phyloP scores from a whole-genome alignment of 2,888 invertebrate species.

The Elysia crispata region DNA sequence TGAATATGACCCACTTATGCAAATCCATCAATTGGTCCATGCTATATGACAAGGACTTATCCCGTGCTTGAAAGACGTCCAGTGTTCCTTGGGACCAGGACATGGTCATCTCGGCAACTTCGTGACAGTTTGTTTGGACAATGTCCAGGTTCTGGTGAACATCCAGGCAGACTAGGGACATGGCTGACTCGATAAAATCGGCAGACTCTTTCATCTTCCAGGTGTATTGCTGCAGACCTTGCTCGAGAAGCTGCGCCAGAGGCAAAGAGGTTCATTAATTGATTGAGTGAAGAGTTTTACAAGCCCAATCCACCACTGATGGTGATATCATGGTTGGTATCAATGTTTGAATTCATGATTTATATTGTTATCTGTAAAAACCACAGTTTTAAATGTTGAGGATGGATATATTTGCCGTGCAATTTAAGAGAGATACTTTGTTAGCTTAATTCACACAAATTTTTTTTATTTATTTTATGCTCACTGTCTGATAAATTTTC shows the following conservation, averaged over 20 bases:
- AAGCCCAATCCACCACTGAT: too few species aligned
- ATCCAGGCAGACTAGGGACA: conserved; percentile 75
- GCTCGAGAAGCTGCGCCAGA: conserved; percentile 71
- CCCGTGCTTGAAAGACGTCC: conserved; percentile 71
- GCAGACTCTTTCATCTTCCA: conserved; percentile 77
- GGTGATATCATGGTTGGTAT: too few species aligned
- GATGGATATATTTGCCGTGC: too few species aligned
- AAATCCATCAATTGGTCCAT: conserved; percentile 72
- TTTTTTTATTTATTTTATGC: too few species aligned
- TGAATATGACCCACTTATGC: conserved; percentile 68
- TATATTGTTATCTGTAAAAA: neutral
- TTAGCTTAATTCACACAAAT: too few species aligned
- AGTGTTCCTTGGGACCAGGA: conserved; percentile 73
- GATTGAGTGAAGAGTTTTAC: too few species aligned
- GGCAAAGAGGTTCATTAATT: conserved; percentile 1
- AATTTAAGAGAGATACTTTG: too few species aligned
- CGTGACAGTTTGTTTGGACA: conserved; percentile 75
- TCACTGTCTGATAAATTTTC: too few species aligned
- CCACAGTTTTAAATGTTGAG: neutral
- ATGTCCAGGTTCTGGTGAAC: conserved; percentile 74
- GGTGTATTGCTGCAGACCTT: conserved; percentile 73
- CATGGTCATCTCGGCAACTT: conserved; percentile 72
- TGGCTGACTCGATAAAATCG: conserved; percentile 76
- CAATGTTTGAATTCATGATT: neutral
- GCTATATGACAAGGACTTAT: conserved; percentile 65